Conservation (phyloP, 2,888 invertebrate genomes). For the Mythimna loreyi region DNA sequence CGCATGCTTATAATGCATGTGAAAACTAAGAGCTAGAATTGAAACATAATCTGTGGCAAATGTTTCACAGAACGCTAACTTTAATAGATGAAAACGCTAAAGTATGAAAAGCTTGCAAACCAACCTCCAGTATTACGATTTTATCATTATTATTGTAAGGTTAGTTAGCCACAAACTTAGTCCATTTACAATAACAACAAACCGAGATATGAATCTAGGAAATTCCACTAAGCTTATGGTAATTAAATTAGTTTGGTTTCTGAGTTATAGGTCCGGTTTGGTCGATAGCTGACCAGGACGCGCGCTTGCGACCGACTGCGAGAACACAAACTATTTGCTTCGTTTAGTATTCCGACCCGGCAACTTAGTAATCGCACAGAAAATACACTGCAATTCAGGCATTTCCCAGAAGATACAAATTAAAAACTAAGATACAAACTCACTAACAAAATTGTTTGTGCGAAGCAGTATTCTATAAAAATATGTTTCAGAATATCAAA, state of each 20-base stretch:
- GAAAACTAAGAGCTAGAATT: neutral
- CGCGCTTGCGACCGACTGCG: constrained; percentile 69
- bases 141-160: too few relatives aligned
- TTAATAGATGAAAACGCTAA: constrained; percentile 29
- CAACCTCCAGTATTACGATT: constrained; percentile 17
- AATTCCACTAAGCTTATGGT: constrained; percentile 71
- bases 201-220: constrained; percentile 64
- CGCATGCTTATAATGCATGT: neutral
- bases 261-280: constrained; percentile 69
- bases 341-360: constrained; percentile 54
- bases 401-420: constrained; percentile 38
- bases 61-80: neutral
- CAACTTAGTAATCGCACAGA: constrained; percentile 54
- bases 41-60: neutral
- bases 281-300: constrained; percentile 74
- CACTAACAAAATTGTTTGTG: constrained; percentile 12
- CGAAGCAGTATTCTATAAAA: constrained; percentile 13
- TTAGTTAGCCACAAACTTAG: constrained; percentile 22
- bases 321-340: constrained; percentile 68
- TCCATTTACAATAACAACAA: constrained; percentile 64
- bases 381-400: constrained; percentile 48
- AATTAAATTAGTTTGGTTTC: constrained; percentile 81
- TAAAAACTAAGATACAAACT: constrained; percentile 32
- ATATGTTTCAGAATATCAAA: constrained; percentile 34
- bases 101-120: neutral